Base-by-base conservation (phyloP, 2,888 invertebrate species). In the Cotesia congregata region DNA sequence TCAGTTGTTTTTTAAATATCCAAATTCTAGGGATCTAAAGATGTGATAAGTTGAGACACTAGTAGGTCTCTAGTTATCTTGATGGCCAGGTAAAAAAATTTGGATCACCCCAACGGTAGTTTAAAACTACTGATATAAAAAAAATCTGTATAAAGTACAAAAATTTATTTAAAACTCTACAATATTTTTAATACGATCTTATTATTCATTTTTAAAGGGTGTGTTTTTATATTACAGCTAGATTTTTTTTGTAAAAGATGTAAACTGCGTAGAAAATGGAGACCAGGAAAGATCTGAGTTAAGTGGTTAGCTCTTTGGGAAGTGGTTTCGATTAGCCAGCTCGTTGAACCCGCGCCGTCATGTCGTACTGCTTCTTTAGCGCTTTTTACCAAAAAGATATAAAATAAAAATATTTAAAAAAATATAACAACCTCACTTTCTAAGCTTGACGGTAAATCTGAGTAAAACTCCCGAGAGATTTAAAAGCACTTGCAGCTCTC, bases 251-350 rank as follows among this genome's bases (percentile, higher is more conserved):
- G 30, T 30, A 67, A 59, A 76, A 69, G 70, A 64, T 76, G 76
- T 67, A 75, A 68, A 71, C 72, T 61, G 74, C 60, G 76, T 75
- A 79, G 75, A 81, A 79, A 78, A 72, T 72, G 75, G 75, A 79
- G 80, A 78, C 80, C 80, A 79, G 70, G 81, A 79, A 71, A 62
- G 71, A 72, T 60, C 62, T 62, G 40, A 82, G 79, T 82, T 78
- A 82, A 83, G 80, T 80, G 80, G 83, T 82, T 83, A 80, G 83
- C 80, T 79, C 80, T 79, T 71, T 50, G 81, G 76, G 80, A 83
- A 85, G 82, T 82, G 83, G 78, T 85, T 84, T 85, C 85, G 85
- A 85, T 85, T 85, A 85, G 82, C 82, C 83, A 83, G 85, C 84
- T 85, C 83, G 83, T 85, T 84, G 83, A 85, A 83, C 82, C 76